Evolutionary conservation across 2,113 vertebrate species (phyloP).

Genomic region (Neotoma lepida): DNA sequence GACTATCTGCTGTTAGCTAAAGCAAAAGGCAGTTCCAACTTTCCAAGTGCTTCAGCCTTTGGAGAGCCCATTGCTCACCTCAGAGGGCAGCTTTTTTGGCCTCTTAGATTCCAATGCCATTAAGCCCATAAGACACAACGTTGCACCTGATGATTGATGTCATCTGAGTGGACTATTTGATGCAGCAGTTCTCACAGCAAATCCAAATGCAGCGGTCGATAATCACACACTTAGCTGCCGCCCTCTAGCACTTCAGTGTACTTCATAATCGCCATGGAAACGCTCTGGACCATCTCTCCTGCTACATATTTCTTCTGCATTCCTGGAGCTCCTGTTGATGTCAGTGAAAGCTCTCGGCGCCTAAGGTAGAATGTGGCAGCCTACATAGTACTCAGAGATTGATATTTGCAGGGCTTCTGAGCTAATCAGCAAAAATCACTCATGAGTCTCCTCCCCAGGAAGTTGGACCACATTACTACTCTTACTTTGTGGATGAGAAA

Average conservation of each 20-base stretch:
- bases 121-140: conserved; percentile 32
- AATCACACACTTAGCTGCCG: conserved; percentile 67
- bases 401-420: not conserved
- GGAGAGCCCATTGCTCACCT: not conserved
- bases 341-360: not conserved
- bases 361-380: not conserved
- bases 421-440: conserved; percentile 52
- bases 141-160: conserved; percentile 66
- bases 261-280: conserved; percentile 21
- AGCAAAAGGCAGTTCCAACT: not conserved
- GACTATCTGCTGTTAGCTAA: not conserved
- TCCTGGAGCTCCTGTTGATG: conserved; percentile 10
- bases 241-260: not conserved
- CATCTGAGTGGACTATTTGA: conserved; percentile 6
- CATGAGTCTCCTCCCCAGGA: not conserved
- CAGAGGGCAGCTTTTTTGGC: conserved; percentile 57
- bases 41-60: not conserved
- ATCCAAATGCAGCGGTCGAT: conserved; percentile 67
- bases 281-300: not conserved
- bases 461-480: not conserved
- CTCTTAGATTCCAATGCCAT: conserved; percentile 61
- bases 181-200: conserved; percentile 48
- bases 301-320: conserved; percentile 13
- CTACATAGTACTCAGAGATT: not conserved
- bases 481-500: conserved; percentile 28